Evolutionary conservation across 2,888 invertebrate genomes (phyloP).

Genomic region (Cerastoderma edule): DNA sequence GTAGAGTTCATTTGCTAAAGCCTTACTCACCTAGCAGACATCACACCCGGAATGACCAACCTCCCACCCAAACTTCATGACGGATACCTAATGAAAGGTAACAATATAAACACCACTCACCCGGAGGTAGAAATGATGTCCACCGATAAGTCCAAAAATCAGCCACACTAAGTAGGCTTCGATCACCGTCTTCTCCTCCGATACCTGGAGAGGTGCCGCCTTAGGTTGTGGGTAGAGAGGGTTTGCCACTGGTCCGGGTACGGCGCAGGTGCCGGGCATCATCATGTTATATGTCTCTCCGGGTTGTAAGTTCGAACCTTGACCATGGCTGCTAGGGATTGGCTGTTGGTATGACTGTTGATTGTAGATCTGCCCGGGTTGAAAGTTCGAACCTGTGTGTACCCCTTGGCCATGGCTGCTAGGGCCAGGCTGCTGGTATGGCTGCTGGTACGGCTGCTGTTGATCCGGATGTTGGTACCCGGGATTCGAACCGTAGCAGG

Average conservation of each 20-base stretch:
- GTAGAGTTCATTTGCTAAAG: too few species aligned
- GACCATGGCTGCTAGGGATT: neutral
- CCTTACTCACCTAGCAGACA: too few species aligned
- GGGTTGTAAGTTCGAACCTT: constrained; percentile 6
- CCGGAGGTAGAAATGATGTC: constrained; percentile 65
- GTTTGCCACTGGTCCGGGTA: constrained; percentile 34
- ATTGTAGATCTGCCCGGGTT: constrained; percentile 35
- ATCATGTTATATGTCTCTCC: constrained; percentile 36
- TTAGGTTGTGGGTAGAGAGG: constrained; percentile 7
- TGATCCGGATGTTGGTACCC: neutral
- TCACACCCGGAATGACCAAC: too few species aligned
- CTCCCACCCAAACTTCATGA: too few species aligned
- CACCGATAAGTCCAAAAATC: constrained; percentile 53
- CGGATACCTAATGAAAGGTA: neutral
- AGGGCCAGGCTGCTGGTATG: neutral
- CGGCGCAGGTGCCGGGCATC: constrained; percentile 14
- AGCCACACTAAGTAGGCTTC: constrained; percentile 61
- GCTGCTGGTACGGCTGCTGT: constrained; percentile 20
- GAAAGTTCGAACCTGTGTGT: neutral
- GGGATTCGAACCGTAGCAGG: constrained; percentile 5
- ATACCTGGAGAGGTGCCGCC: too few species aligned
- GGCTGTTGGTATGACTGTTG: neutral
- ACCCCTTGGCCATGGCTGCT: neutral
- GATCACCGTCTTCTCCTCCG: constrained; percentile 50
- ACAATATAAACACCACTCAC: constrained; percentile 24